Conservation (phyloP, 2,797 vertebrate species). For the Periparus ater region DNA sequence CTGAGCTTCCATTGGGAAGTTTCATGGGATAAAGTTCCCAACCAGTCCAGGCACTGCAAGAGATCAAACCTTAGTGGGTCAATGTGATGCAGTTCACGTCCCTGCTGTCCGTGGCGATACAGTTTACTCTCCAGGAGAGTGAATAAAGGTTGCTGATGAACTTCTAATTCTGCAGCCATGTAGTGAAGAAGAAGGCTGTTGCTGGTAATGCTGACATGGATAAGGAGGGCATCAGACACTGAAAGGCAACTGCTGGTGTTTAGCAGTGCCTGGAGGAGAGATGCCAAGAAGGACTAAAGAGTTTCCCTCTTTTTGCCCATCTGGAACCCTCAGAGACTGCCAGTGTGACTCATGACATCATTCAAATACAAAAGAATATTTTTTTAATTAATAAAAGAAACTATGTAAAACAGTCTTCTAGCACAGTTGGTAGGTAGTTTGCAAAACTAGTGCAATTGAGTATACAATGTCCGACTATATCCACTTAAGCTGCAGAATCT, state of each 20-base stretch:
- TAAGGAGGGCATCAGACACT: fast-evolving
- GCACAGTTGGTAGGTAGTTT: not conserved
- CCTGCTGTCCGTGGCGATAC: not conserved
- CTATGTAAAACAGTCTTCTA: not conserved
- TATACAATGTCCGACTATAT: not conserved
- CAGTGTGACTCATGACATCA: not conserved
- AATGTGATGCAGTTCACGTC: fast-evolving
- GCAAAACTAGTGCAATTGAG: not conserved
- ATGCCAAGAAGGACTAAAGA: not conserved
- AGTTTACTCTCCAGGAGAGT: not conserved
- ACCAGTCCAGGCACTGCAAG: not conserved
- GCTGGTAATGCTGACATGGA: not conserved
- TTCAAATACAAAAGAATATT: not conserved
- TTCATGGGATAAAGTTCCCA: not conserved
- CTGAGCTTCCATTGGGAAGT: not conserved
- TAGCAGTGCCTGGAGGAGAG: not conserved
- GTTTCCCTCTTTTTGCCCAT: not conserved
- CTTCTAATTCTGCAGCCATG: not conserved
- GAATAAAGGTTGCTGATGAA: not conserved
- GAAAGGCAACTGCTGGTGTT: not conserved
- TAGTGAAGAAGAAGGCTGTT: not conserved
- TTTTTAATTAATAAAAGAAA: not conserved
- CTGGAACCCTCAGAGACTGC: not conserved
- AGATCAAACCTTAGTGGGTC: not conserved
- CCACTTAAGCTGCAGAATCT: not conserved